Evolutionary conservation across 2,113 vertebrate genomes (phyloP).

Genomic region (Xerus inauris): DNA sequence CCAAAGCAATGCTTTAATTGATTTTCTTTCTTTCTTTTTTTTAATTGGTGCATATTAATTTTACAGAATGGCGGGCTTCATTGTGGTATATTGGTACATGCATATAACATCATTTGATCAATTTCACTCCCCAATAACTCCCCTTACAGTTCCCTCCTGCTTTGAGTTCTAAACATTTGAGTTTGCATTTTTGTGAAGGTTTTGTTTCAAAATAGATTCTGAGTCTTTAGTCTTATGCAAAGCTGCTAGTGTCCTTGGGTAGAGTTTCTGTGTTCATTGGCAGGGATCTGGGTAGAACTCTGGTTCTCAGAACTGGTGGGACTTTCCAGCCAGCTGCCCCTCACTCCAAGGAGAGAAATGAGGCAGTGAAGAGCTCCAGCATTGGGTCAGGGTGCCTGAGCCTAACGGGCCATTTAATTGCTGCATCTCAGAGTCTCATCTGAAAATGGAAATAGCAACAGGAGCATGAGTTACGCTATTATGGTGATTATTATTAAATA

Average conservation of each 20-base stretch:
- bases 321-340: background rate
- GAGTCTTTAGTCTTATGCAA: background rate
- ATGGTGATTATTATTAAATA: background rate
- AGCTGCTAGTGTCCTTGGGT: background rate
- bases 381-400: background rate
- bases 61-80: background rate
- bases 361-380: background rate
- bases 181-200: background rate
- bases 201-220: background rate
- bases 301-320: background rate
- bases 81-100: background rate
- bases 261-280: background rate
- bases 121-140: background rate
- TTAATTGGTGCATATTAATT: background rate
- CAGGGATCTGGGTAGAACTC: background rate
- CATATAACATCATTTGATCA: background rate
- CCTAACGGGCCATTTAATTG: background rate
- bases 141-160: background rate
- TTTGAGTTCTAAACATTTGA: background rate
- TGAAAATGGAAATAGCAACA: background rate
- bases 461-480: rapidly evolving
- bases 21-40: background rate
- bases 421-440: background rate
- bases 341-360: background rate
- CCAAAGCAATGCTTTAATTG: background rate